These are phyloP conservation scores for Cantharis rustica DNA, from an alignment of 2,888 invertebrate genomes.

Conservation along the genomic window DNA sequence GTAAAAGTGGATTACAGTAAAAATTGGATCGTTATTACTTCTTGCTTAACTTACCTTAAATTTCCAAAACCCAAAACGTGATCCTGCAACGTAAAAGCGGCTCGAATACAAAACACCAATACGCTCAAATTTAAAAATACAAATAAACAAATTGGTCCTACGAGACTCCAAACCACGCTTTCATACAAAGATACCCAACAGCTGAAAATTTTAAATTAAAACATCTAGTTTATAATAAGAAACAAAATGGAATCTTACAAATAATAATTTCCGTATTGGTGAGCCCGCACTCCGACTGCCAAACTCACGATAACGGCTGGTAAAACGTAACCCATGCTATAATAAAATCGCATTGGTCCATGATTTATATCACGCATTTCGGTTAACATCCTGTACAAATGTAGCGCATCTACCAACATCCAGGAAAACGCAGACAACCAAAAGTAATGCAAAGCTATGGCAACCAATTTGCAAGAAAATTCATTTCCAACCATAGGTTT, in stretches of 20 bases:
- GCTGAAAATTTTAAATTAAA: constrained; percentile 58
- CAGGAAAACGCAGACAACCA: constrained; percentile 91
- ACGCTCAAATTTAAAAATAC: constrained; percentile 79
- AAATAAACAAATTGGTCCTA: constrained; percentile 84
- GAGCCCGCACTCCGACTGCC: constrained; percentile 89
- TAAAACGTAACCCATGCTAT: constrained; percentile 88
- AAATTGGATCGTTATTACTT: neutral
- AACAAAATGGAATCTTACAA: constrained; percentile 70
- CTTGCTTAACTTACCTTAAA: constrained; percentile 60
- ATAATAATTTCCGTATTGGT: constrained; percentile 92
- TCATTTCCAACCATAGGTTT: constrained; percentile 81
- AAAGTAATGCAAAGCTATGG: constrained; percentile 91
- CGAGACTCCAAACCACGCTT: constrained; percentile 93
- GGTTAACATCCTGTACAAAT: constrained; percentile 90
- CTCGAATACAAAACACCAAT: constrained; percentile 83
- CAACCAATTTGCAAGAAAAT: constrained; percentile 86
- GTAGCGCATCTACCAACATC: constrained; percentile 90
- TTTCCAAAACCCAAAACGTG: constrained; percentile 88
- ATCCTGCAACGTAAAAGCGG: constrained; percentile 89
- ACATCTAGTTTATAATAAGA: constrained; percentile 12
- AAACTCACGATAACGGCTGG: constrained; percentile 91
- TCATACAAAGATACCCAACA: constrained; percentile 96
- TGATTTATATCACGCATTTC: constrained; percentile 97
- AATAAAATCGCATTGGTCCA: constrained; percentile 90
- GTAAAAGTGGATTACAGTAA: constrained; percentile 11